These are phyloP conservation scores for Acipenser ruthenus DNA, from an alignment of 2,797 vertebrate genomes.

Conservation along the genomic window DNA sequence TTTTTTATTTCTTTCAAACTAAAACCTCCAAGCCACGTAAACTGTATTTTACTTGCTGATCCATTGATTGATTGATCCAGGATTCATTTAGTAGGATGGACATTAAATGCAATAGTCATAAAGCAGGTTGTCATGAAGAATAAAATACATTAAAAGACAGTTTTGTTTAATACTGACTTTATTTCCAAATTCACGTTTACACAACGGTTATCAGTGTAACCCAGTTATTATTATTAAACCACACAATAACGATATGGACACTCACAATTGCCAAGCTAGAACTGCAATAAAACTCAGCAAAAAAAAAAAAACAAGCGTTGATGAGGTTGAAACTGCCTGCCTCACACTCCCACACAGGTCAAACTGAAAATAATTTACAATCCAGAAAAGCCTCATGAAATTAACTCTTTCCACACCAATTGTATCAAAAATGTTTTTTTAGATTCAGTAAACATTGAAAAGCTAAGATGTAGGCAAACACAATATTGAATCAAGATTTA, in stretches of 20 bases:
- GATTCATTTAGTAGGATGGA: no score
- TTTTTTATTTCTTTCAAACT: no score
- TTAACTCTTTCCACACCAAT: conserved; percentile 17
- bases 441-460: no score
- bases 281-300: conserved; percentile 45
- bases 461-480: no score
- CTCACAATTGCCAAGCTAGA: conserved; percentile 85
- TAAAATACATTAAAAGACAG: neutral
- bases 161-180: conserved; percentile 75
- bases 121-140: neutral
- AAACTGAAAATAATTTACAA: conserved; percentile 21
- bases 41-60: no score
- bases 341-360: conserved; percentile 24
- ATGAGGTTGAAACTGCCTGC: conserved; percentile 50
- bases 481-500: no score
- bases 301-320: conserved; percentile 9
- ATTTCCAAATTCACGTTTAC: conserved; percentile 98
- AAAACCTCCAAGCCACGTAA: no score
- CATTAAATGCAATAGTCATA: no score
- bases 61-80: no score
- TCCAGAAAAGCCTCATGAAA: conserved; percentile 15
- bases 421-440: neutral
- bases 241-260: conserved; percentile 81
- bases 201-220: conserved; percentile 82
- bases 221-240: conserved; percentile 89